phyloP scores from a whole-genome alignment of 2,797 vertebrate genomes.

The Xiphophorus birchmanni region DNA sequence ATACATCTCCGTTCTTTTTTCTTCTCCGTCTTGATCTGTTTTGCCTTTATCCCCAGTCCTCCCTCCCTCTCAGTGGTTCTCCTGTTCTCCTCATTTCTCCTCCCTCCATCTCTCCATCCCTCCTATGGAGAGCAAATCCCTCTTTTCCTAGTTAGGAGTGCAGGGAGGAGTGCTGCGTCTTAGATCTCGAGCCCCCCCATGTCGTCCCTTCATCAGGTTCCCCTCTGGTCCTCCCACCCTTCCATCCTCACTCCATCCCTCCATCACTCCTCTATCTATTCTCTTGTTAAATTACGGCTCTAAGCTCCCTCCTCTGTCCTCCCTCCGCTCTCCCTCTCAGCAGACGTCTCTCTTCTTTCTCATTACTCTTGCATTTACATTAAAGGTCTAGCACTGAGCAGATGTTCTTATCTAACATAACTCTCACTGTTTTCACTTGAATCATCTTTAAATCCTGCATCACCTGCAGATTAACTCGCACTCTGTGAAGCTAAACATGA shows the following conservation, averaged over 20 bases:
- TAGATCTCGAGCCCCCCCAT: constrained; percentile 74
- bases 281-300: constrained; percentile 67
- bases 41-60: constrained; percentile 62
- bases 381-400: constrained; percentile 43
- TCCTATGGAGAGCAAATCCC: constrained; percentile 79
- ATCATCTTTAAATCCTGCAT: constrained; percentile 26
- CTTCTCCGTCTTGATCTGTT: constrained; percentile 63
- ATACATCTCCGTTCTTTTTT: constrained; percentile 61
- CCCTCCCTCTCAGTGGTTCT: constrained; percentile 60
- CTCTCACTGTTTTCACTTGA: constrained; percentile 23
- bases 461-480: constrained; percentile 7
- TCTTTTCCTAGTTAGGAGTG: constrained; percentile 80
- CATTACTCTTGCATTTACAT: constrained; percentile 55
- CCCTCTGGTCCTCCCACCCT: constrained; percentile 57
- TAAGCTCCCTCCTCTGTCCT: constrained; percentile 24
- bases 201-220: constrained; percentile 73
- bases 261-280: constrained; percentile 53
- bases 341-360: constrained; percentile 47
- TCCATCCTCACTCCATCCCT: constrained; percentile 41
- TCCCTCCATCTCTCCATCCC: constrained; percentile 67
- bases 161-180: constrained; percentile 77
- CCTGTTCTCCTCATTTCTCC: constrained; percentile 64
- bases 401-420: constrained; percentile 43
- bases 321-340: constrained; percentile 12
- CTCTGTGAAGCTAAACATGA: neutral